These are phyloP conservation scores for Vannuccia rotundouncinata DNA, from an alignment of 2,888 invertebrate genomes.

Conservation along the genomic window DNA sequence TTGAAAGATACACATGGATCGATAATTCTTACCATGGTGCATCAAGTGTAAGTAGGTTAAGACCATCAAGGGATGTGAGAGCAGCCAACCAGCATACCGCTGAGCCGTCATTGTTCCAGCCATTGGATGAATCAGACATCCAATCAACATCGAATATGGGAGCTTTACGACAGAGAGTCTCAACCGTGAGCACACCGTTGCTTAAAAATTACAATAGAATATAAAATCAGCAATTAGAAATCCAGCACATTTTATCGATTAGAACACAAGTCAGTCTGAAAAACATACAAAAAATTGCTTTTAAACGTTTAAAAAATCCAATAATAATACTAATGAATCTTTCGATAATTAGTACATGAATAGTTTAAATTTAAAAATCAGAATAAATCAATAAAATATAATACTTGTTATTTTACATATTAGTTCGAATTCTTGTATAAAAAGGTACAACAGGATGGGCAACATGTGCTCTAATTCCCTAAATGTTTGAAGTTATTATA, in stretches of 20 bases:
- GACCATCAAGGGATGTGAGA: constrained; percentile 5
- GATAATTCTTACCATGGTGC: background rate
- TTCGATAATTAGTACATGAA: background rate
- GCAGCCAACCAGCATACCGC: constrained; percentile 12
- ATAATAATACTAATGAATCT: too few species aligned
- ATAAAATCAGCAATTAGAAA: background rate
- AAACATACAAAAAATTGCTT: too few species aligned
- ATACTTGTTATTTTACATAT: too few species aligned
- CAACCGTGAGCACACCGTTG: background rate
- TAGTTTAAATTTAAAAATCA: background rate
- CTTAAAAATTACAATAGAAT: background rate
- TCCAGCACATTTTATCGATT: background rate
- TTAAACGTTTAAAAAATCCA: too few species aligned
- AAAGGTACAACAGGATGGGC: too few species aligned
- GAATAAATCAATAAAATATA: too few species aligned
- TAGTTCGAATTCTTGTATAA: too few species aligned
- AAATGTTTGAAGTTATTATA: too few species aligned
- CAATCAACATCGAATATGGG: constrained; percentile 9
- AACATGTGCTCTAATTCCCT: too few species aligned
- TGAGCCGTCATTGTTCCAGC: constrained; percentile 1
- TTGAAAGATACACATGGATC: too few species aligned
- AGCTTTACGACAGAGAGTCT: background rate
- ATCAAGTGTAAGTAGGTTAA: background rate
- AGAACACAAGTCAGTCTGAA: background rate
- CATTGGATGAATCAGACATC: background rate